These are phyloP conservation scores for Philonicus albiceps DNA, from an alignment of 2,888 invertebrate genomes.

Conservation along the genomic window DNA sequence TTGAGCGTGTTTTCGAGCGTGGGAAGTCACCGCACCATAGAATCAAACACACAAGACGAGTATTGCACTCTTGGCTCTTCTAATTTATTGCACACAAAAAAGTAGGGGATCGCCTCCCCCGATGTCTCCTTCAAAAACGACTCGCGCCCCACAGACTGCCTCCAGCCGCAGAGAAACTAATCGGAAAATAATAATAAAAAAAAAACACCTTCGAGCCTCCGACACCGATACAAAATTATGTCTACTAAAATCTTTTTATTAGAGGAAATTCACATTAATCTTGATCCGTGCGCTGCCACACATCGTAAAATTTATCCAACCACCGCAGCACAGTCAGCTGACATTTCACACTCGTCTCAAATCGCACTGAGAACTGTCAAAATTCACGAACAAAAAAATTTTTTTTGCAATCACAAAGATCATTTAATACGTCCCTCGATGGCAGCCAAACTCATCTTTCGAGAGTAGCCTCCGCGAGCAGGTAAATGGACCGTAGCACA, in stretches of 20 bases:
- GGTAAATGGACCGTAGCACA: background rate
- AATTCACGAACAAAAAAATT: background rate
- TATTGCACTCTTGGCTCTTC: background rate
- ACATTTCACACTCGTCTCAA: background rate
- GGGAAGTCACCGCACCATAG: background rate
- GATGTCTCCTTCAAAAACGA: background rate
- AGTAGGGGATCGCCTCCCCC: background rate
- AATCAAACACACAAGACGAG: constrained; percentile 4
- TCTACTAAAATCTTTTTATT: background rate
- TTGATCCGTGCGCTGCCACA: background rate
- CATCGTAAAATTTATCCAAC: constrained; percentile 10
- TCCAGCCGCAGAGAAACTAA: background rate
- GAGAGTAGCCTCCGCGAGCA: background rate
- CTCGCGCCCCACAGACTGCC: background rate
- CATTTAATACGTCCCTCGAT: background rate
- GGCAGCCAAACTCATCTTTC: background rate
- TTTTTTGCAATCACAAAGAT: background rate
- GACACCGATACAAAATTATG: background rate
- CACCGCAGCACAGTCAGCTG: constrained; percentile 14
- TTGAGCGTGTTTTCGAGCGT: background rate
- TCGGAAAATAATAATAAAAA: too few species aligned
- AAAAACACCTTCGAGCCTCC: background rate
- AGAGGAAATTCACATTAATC: background rate
- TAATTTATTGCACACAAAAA: background rate
- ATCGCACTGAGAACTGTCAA: constrained; percentile 7